phyloP scores from a whole-genome alignment of 2,888 invertebrate species.

The Eucera pruinosa region DNA sequence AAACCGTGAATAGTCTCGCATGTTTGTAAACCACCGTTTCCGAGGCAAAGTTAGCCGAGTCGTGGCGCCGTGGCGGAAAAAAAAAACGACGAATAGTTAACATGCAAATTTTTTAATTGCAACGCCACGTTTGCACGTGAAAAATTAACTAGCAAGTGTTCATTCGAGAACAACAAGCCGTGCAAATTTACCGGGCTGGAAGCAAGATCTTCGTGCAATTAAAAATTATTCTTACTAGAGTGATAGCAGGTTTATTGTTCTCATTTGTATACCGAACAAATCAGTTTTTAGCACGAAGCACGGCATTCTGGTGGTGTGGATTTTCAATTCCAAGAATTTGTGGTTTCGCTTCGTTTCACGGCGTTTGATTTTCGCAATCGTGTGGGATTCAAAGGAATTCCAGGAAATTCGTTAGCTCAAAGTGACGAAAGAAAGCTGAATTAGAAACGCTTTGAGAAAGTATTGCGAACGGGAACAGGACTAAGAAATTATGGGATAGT shows the following conservation, averaged over 20 bases:
- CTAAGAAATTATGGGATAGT: too few species aligned
- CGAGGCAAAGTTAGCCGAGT: slow-evolving; percentile 34
- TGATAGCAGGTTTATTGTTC: too few species aligned
- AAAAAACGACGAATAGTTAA: slow-evolving; percentile 4
- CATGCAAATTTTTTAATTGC: slow-evolving; percentile 17
- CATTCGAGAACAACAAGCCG: background rate
- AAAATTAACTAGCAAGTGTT: slow-evolving; percentile 18
- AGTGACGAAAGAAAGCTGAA: slow-evolving; percentile 4
- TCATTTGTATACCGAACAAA: too few species aligned
- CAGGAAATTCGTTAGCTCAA: background rate
- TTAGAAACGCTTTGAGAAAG: slow-evolving; percentile 20
- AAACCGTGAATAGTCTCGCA: slow-evolving; percentile 56
- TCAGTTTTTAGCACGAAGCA: too few species aligned
- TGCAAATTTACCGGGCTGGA: background rate
- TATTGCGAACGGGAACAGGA: background rate
- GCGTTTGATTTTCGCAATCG: background rate
- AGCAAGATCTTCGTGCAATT: background rate
- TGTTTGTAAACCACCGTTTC: slow-evolving; percentile 48
- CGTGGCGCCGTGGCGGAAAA: slow-evolving; percentile 17
- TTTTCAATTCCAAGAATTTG: background rate
- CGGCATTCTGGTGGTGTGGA: background rate
- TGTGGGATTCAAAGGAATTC: slow-evolving; percentile 3
- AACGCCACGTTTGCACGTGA: background rate
- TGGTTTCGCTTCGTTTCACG: background rate
- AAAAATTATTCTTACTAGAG: background rate